A percentile compares a stretch with the other conserved stretches of the same genome.
These are phyloP conservation scores for Cyphomyrmex costatus DNA, from an alignment of 1,140 invertebrate species.

Conservation along the genomic window DNA sequence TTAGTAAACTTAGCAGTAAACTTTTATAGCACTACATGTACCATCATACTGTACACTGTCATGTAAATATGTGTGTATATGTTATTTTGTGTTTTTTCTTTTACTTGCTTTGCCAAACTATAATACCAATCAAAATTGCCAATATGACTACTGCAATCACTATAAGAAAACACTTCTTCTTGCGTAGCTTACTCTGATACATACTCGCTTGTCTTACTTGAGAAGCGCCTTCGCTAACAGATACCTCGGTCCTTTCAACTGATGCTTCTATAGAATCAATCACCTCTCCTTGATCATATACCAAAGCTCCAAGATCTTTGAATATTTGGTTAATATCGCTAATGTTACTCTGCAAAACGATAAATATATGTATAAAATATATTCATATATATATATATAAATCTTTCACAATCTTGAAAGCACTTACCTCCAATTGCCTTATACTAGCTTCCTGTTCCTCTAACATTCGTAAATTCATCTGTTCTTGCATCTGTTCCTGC, in stretches of 20 bases:
- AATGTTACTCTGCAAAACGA: constrained; percentile 93
- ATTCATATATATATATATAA: constrained; percentile 2
- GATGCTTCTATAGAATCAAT: constrained; percentile 99
- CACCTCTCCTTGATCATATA: constrained; percentile 98
- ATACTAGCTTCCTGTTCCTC: constrained; percentile 97
- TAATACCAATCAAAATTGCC: constrained; percentile 91
- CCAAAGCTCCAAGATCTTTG: constrained; percentile 97
- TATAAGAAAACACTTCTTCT: constrained; percentile 93
- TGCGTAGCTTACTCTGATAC: constrained; percentile 95
- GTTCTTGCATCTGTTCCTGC: constrained; percentile 94
- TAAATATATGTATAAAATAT: neutral
- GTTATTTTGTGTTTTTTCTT: constrained; percentile 4
- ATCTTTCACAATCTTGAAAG: constrained; percentile 86
- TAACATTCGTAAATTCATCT: constrained; percentile 94
- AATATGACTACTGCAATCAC: constrained; percentile 90
- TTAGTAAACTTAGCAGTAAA: too few species aligned
- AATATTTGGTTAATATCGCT: constrained; percentile 99
- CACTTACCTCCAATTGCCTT: constrained; percentile 94
- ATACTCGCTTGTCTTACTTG: constrained; percentile 94
- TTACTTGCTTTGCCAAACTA: constrained; percentile 86
- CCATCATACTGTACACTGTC: neutral
- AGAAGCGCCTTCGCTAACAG: constrained; percentile 93
- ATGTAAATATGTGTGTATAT: constrained; percentile 1
- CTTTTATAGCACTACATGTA: constrained; percentile 47
- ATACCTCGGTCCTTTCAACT: constrained; percentile 95